A percentile compares a stretch with the other conserved stretches of the same genome.
Conservation (phyloP, 2,888 invertebrate species). For the Cephus spinipes region DNA sequence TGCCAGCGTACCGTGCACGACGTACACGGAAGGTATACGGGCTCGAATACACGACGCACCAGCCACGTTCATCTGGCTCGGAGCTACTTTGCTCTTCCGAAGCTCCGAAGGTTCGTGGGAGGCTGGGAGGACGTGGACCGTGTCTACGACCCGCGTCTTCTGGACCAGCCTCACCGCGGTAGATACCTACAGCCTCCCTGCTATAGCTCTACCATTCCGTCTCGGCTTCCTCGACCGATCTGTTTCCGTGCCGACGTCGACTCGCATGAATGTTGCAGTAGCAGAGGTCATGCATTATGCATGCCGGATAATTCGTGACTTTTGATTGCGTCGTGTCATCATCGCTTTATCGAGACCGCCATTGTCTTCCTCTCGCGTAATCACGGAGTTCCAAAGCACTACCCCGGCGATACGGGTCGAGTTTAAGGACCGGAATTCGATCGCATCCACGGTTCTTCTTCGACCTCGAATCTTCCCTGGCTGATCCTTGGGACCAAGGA, state of each 20-base stretch:
- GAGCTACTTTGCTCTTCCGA: neutral
- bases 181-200: neutral
- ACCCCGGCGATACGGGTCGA: slow-evolving; percentile 4
- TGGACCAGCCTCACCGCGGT: neutral
- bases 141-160: neutral
- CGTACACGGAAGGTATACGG: neutral
- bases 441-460: neutral
- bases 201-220: neutral
- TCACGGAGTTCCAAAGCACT: slow-evolving; percentile 38
- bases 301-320: slow-evolving; percentile 52
- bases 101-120: neutral
- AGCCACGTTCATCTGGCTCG: neutral
- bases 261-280: slow-evolving; percentile 45
- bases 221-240: neutral
- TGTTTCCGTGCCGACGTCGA: neutral
- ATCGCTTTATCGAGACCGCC: slow-evolving; percentile 39
- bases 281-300: slow-evolving; percentile 44
- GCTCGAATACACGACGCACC: neutral
- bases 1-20: slow-evolving; percentile 12
- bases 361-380: slow-evolving; percentile 41
- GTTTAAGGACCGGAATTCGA: neutral
- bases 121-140: neutral
- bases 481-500: neutral
- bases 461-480: neutral
- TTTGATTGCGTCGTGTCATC: slow-evolving; percentile 53